Conservation (phyloP, 1,140 invertebrate species). For the Pemphigus obesinymphae region DNA sequence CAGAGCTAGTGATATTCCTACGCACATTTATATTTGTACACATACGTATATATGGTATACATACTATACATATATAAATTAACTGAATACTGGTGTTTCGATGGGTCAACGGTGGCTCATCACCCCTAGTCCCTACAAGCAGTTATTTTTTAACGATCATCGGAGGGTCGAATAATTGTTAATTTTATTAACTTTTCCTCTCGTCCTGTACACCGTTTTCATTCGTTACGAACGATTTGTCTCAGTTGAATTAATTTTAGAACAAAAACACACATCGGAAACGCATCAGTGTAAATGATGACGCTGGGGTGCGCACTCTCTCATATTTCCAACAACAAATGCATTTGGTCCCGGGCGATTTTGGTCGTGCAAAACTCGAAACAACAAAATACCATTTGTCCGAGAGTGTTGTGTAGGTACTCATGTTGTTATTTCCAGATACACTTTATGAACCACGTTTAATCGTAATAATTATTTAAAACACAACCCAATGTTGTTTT, state of each 20-base stretch:
- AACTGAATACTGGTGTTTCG: neutral
- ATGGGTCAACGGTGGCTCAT: conserved; percentile 2
- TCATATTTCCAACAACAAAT: neutral
- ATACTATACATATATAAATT: conserved; percentile 1
- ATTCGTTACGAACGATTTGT: conserved; percentile 41
- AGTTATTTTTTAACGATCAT: conserved; percentile 34
- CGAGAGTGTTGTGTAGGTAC: no score
- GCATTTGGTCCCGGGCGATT: no score
- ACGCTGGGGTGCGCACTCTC: neutral
- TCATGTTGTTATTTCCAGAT: neutral
- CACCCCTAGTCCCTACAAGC: neutral
- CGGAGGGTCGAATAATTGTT: conserved; percentile 30
- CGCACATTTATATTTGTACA: neutral
- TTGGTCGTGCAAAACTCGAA: neutral
- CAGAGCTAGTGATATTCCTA: neutral
- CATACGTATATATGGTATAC: neutral
- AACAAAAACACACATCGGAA: conserved; percentile 26
- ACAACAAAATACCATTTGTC: neutral
- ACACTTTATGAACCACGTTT: neutral
- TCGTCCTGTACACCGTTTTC: neutral
- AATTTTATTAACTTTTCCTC: conserved; percentile 35
- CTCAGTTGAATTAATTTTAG: conserved; percentile 37
- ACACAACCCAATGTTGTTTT: no score
- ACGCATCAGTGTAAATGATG: conserved; percentile 16
- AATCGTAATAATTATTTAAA: neutral